Base-by-base conservation (phyloP, 1,140 invertebrate genomes). In the Campoletis sonorensis region DNA sequence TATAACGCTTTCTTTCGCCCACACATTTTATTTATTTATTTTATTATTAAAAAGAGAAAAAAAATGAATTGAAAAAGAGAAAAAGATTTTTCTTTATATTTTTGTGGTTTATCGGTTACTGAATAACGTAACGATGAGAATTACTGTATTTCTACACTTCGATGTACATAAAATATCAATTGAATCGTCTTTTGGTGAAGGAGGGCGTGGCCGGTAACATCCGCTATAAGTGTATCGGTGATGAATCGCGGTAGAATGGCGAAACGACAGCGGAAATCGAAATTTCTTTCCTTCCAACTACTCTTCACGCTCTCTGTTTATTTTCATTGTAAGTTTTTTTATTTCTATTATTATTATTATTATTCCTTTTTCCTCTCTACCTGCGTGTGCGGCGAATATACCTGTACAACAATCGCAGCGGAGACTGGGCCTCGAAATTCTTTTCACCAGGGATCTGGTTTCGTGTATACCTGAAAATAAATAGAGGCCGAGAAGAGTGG, bases 241-340 rank as follows among this genome's bases (percentile, higher is more conserved):
- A 45, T 49, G 40, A 26, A 45, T 45, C n/a, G 40, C 33, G 37
- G 37, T 33, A 18, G 16, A 30, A 68, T 26, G 68, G 71, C 71
- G 40, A 73, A 73, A 73, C 37, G n/a, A 73, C 33, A 73, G 40
- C 71, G 71, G 71, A 73, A 73, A 73, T 73, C 71, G 71, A 73
- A 73, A 49, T 73, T 73, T 73, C 40, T 23, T 49, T 37, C 11
- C 30, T 8, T 27, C 23, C 23, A 13, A 26, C 61, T 40, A 4
- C n/a, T 73, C 71, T 45, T 45, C 37, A n/a, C 54, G 54, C 15
- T 45, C 40, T 45, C 40, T 45, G 13, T 45, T 45, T 45, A 45
- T 45, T 45, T 45, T 45, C 13, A 45, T 45, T 45, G 40, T 45
- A 8, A 45, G 40, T 45, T 45, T n/a, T n/a, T 71, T 37, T 33